These are phyloP conservation scores for Babyrousa celebensis DNA, from an alignment of 2,797 vertebrate genomes.

Conservation along the genomic window DNA sequence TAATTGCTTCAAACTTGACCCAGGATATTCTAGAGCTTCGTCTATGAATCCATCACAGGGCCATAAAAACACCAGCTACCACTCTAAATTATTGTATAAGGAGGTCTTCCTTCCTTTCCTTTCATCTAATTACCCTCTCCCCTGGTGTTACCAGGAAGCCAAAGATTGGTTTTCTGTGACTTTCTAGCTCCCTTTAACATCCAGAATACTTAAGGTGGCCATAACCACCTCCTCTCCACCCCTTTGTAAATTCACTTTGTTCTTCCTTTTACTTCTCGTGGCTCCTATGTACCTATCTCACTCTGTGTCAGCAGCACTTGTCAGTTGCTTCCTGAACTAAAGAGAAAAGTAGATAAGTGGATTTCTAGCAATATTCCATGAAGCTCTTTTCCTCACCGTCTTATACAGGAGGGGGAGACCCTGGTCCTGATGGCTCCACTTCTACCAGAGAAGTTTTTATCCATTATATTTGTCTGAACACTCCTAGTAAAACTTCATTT, in stretches of 20 bases:
- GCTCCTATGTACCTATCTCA: neutral
- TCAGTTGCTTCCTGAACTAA: constrained; percentile 41
- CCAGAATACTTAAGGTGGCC: neutral
- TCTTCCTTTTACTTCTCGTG: constrained; percentile 7
- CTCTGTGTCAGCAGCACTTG: neutral
- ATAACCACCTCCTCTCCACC: neutral
- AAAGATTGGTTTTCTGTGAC: neutral
- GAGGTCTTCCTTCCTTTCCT: neutral
- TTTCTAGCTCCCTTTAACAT: neutral
- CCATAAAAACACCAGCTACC: neutral
- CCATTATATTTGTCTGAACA: constrained; percentile 31
- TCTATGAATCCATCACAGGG: neutral
- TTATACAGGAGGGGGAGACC: neutral
- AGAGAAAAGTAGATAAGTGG: neutral
- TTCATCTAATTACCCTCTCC: neutral
- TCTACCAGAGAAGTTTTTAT: constrained; percentile 5
- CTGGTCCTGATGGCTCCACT: neutral
- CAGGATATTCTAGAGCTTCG: constrained; percentile 34
- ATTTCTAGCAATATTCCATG: constrained; percentile 7
- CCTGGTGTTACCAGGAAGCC: neutral
- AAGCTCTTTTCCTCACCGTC: neutral
- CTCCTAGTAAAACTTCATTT: neutral
- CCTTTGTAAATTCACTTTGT: neutral
- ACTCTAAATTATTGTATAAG: neutral
- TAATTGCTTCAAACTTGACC: constrained; percentile 62